These are phyloP conservation scores for Eueremaeus valkanovi DNA, from an alignment of 2,888 invertebrate species.

Conservation along the genomic window DNA sequence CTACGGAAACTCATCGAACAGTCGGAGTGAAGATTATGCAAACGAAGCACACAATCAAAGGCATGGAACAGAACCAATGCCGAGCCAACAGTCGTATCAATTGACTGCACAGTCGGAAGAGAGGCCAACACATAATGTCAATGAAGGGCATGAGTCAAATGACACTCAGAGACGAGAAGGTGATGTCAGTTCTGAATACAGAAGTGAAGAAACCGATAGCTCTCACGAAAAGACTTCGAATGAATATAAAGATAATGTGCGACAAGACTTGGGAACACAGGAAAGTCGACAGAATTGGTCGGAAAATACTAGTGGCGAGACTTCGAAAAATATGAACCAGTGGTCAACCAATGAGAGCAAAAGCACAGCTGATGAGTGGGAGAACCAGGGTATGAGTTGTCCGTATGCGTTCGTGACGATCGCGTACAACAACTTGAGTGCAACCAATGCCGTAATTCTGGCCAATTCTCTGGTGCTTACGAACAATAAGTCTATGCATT, in stretches of 20 bases:
- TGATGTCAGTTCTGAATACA: background rate
- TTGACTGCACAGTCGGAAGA: background rate
- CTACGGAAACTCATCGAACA: background rate
- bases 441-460: slow-evolving; percentile 40
- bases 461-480: slow-evolving; percentile 40
- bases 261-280: background rate
- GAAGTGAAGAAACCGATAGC: no score
- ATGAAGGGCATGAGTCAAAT: background rate
- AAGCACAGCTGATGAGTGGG: background rate
- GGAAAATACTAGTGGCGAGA: background rate
- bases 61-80: no score
- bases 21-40: background rate
- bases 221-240: background rate
- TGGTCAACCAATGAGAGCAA: background rate
- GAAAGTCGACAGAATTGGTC: background rate
- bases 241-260: no score
- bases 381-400: background rate
- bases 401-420: slow-evolving; percentile 41
- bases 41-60: background rate
- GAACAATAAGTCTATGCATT: slow-evolving; percentile 30
- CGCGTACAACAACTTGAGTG: slow-evolving; percentile 39
- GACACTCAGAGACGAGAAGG: background rate
- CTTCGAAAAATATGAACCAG: background rate
- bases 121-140: background rate
- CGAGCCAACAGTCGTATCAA: background rate